A percentile compares a stretch with the other conserved stretches of the same genome.
Conservation (phyloP, 2,113 vertebrate genomes). For the Bos taurus region DNA sequence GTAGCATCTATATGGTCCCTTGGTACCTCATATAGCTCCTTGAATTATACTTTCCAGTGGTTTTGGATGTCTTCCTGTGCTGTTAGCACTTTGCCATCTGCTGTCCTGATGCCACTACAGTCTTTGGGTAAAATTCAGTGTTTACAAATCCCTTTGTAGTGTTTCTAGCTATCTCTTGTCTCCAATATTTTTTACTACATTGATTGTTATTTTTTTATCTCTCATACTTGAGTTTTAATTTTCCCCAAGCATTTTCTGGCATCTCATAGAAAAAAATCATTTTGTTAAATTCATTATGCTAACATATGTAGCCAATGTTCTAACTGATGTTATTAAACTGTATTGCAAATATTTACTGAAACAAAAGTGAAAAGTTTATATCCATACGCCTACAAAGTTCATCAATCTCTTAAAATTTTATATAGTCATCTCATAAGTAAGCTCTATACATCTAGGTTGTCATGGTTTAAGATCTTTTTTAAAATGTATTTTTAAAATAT, state of each 20-base stretch:
- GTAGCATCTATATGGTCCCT: conserved; percentile 48
- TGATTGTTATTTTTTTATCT: background rate
- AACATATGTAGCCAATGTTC: background rate
- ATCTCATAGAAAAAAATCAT: background rate
- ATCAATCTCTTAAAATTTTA: background rate
- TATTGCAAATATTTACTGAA: background rate
- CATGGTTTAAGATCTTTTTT: background rate
- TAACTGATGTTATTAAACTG: background rate
- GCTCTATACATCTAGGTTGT: background rate
- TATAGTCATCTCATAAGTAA: background rate
- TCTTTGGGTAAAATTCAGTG: conserved; percentile 50
- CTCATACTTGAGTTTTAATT: background rate
- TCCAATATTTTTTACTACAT: conserved; percentile 30
- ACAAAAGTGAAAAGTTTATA: background rate
- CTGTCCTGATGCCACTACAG: conserved; percentile 48
- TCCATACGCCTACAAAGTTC: background rate
- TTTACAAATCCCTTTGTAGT: background rate
- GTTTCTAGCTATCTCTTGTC: background rate
- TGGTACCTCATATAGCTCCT: conserved; percentile 58
- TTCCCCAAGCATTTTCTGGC: background rate
- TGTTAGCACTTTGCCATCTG: conserved; percentile 76
- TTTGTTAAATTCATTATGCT: background rate
- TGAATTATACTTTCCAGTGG: conserved; percentile 67
- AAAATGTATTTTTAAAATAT: background rate
- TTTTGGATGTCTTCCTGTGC: conserved; percentile 64